Evolutionary conservation across 2,113 vertebrate species (phyloP), one percentile per base, ranked within the genome.

Genomic region (Patagioenas fasciata): DNA sequence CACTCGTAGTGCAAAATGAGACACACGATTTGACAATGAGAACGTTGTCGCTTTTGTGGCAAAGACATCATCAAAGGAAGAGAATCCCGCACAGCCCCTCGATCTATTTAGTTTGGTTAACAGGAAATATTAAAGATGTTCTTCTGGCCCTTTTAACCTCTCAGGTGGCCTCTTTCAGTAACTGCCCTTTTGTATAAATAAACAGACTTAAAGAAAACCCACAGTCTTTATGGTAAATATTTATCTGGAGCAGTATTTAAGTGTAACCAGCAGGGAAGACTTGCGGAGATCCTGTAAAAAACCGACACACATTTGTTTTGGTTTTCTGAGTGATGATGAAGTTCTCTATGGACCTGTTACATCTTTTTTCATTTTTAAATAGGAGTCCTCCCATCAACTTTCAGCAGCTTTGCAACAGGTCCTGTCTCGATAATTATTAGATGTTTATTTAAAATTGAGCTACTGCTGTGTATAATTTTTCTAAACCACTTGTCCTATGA

Each of bases 171-270:
- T 95, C 95, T 96, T 94, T 95, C 89, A 84, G 83, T 38, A 25
- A 23, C 70, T 77, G 58, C 15, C 14, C 88, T 64, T 36, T 29
- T 57, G 25, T 95, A 71, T 79, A 97, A 96, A 97, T 89, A 97
- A 91, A 96, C 62, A 94, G 71, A 88, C 72, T 66, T 92, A 25
- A 66, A 48, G 48, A 54, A 93, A 88, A 95, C 18, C 10, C 62
- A 69, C 94, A 79, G 13, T 42, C 66, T 92, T 80, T 88, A 73
- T 42, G 65, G 51, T 95, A 94, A 97, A 97, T 95, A 91, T 95
- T 97, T 96, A 73, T 83, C 86, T 32, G 31, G 82, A 92, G 81
- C 17, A 93, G 85, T 89, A 82, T 93, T 88, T 67, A 64, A 87
- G 89, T n/a, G 62, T 50, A 62, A 50, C 44, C 87, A 61, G 81